Conservation (phyloP, 2,888 invertebrate species). For the Toxonevra muliebris region DNA sequence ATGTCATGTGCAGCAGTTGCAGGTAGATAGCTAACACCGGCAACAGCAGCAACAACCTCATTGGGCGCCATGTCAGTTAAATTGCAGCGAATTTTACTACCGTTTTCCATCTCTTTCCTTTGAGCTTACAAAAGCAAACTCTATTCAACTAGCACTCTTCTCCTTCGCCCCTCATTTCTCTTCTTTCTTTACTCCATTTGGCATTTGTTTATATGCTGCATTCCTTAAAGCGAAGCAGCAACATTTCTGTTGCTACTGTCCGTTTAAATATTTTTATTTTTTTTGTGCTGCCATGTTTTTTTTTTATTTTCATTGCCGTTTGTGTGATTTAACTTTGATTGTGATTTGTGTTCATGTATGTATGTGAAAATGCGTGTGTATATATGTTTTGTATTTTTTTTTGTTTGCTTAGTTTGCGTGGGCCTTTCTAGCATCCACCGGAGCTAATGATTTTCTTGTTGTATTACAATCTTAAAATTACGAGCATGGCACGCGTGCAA, state of each 20-base stretch:
- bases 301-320: constrained; percentile 28
- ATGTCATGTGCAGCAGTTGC: background rate
- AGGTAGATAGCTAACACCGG: too few relatives aligned
- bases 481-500: background rate
- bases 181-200: background rate
- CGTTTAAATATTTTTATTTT: background rate
- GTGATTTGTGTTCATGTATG: background rate
- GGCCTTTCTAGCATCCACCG: background rate
- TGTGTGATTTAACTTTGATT: constrained; percentile 8
- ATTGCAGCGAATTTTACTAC: too few relatives aligned
- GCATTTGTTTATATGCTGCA: background rate
- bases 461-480: background rate
- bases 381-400: background rate
- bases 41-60: background rate
- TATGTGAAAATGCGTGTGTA: constrained; percentile 10
- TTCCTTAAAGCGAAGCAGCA: background rate
- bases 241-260: background rate
- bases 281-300: constrained; percentile 5
- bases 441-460: background rate
- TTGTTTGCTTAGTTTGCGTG: background rate
- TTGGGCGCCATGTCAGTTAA: constrained; percentile 6
- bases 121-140: too few relatives aligned
- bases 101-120: too few relatives aligned
- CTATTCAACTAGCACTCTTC: too few relatives aligned
- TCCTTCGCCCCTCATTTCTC: too few relatives aligned